phyloP scores from a whole-genome alignment of 2,113 vertebrate genomes.

The Podocnemis expansa region DNA sequence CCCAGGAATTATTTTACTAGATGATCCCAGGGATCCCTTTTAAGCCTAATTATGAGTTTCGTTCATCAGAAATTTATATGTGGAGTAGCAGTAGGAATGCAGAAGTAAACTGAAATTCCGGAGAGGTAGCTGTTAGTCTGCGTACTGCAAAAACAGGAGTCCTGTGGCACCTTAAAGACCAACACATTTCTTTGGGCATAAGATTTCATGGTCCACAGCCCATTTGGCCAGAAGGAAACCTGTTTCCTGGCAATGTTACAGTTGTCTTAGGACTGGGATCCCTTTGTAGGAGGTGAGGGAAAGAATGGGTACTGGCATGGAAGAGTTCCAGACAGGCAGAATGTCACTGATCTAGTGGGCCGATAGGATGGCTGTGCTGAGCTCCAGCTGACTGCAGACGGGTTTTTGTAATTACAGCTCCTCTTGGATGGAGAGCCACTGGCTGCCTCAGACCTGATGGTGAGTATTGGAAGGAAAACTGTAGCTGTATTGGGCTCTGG shows the following conservation, averaged over 20 bases:
- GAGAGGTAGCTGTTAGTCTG: too few species aligned
- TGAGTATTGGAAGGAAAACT: conserved; percentile 71
- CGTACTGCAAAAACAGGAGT: too few species aligned
- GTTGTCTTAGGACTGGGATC: conserved; percentile 17
- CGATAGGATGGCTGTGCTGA: not conserved
- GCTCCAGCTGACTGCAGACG: conserved; percentile 33
- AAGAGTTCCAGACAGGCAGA: not conserved
- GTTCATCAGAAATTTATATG: not conserved
- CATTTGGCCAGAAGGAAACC: not conserved
- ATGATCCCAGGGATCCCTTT: not conserved
- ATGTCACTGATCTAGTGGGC: not conserved
- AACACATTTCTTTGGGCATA: too few species aligned
- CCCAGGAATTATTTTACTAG: not conserved
- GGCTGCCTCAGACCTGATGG: conserved; percentile 84
- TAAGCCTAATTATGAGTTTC: not conserved
- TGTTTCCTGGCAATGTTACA: not conserved
- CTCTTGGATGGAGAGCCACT: conserved; percentile 84
- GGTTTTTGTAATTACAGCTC: conserved; percentile 79
- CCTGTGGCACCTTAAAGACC: too few species aligned
- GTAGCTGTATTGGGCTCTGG: not conserved
- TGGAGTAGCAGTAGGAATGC: not conserved
- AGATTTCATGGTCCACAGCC: too few species aligned
- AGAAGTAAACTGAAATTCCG: not conserved
- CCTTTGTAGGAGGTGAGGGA: not conserved
- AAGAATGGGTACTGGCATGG: not conserved